These are phyloP conservation scores for Chlorodrepanis virens DNA, from an alignment of 2,113 vertebrate species.

Conservation along the genomic window DNA sequence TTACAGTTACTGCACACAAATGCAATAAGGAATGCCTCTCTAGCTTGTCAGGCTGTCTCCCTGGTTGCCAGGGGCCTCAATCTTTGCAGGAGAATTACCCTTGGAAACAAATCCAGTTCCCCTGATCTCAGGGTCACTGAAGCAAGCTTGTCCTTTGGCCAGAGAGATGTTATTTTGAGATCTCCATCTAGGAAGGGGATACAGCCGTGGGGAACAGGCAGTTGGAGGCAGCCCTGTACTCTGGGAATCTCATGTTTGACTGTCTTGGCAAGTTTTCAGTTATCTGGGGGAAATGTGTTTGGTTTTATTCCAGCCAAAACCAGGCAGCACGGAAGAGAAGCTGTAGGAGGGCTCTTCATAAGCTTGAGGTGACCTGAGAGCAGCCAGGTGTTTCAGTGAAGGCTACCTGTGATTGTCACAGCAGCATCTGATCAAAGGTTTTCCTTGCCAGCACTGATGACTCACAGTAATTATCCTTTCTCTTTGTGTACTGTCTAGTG, in stretches of 20 bases:
- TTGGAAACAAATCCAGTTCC: slow-evolving; percentile 16
- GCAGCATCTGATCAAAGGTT: not conserved
- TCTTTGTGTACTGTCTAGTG: slow-evolving; percentile 8
- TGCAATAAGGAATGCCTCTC: not conserved
- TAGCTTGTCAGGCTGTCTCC: not conserved
- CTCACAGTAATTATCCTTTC: slow-evolving; percentile 35
- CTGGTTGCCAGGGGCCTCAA: not conserved
- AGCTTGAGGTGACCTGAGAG: slow-evolving; percentile 17
- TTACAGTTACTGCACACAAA: not conserved
- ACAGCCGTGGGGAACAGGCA: not conserved
- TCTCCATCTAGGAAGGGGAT: slow-evolving; percentile 41
- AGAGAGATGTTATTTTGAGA: slow-evolving; percentile 55
- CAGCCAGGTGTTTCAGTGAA: slow-evolving; percentile 42
- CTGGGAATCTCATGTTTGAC: not conserved
- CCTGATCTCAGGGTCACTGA: not conserved
- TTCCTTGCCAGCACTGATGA: slow-evolving; percentile 23
- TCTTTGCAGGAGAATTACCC: slow-evolving; percentile 20
- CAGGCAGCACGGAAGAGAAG: not conserved
- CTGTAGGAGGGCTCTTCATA: not conserved
- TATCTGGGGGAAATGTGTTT: not conserved
- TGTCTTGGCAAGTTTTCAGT: slow-evolving; percentile 21
- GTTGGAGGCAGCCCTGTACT: not conserved
- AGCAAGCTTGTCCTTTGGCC: not conserved
- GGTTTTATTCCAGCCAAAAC: slow-evolving; percentile 28
- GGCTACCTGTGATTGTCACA: not conserved